Evolutionary conservation across 2,888 invertebrate genomes (phyloP).

Genomic region (Acronicta alni): DNA sequence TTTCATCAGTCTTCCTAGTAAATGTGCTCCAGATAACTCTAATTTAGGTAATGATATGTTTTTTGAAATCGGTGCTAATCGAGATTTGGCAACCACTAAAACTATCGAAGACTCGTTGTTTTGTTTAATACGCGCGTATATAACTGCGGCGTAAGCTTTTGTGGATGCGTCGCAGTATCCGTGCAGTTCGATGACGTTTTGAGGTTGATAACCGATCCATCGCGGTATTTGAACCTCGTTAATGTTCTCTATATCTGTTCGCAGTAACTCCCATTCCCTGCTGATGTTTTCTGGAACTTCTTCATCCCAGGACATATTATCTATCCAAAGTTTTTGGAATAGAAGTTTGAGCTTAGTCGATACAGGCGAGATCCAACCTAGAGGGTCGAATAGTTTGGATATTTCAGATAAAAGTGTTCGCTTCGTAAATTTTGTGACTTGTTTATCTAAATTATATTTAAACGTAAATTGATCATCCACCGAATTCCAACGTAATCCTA

Average conservation of each 20-base stretch:
- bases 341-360: too few relatives aligned
- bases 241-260: background rate
- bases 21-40: slow-evolving; percentile 14
- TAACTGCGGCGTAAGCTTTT: slow-evolving; percentile 3
- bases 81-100: slow-evolving; percentile 9
- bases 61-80: slow-evolving; percentile 17
- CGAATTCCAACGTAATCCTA: too few relatives aligned
- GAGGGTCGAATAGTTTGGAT: too few relatives aligned
- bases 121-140: background rate
- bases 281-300: too few relatives aligned
- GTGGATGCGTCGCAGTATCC: slow-evolving; percentile 2
- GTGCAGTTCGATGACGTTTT: slow-evolving; percentile 5
- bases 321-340: too few relatives aligned
- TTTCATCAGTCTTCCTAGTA: slow-evolving; percentile 17
- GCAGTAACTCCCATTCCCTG: background rate
- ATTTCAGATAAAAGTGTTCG: too few relatives aligned
- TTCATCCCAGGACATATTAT: too few relatives aligned
- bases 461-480: too few relatives aligned
- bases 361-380: too few relatives aligned
- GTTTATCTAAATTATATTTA: too few relatives aligned
- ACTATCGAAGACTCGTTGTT: background rate
- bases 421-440: too few relatives aligned
- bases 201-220: slow-evolving; percentile 5
- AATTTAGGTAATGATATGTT: slow-evolving; percentile 19
- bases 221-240: slow-evolving; percentile 2